Evolutionary conservation across 2,888 invertebrate species (phyloP), one percentile per base, ranked within the genome.

Genomic region (Caenorhabditis drosophilae): DNA sequence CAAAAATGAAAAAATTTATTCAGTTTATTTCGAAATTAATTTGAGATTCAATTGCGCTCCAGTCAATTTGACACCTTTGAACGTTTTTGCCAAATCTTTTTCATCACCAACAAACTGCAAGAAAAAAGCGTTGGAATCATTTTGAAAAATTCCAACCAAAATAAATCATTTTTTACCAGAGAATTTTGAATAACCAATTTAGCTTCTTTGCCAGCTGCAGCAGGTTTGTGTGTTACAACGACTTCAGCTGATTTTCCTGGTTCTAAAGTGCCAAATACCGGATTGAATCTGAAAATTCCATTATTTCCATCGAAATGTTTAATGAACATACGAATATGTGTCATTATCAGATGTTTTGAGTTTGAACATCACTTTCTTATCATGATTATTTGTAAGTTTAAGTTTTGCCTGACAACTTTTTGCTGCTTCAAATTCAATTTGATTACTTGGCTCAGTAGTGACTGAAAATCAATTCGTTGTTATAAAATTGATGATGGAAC

Each of bases 51-150:
- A 7, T 23, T 22, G 23, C 23, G 23, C 42, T 12, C 42, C 42
- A 42, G 42, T 42, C 6, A 9, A 3, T 15, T 42, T 42, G 12
- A 42, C 23, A 9, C 23, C 42, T 20, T 42, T 42, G 42, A 42
- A 42, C 11, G 42, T 42, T 20, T 42, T 42, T 15, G 42, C 42
- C 42, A 42, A 23, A 12, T 42, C 42, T 7, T 23, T 9, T 9
- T 23, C 42, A 23, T 42, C 23, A 20, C 42, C 42, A 42, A 23
- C 11, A 23, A 42, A 42, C 40, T 40, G 20, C 2, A 40, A 40
- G n/a, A n/a, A n/a, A n/a, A n/a, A n/a, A n/a, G n/a, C n/a, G n/a
- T n/a, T n/a, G n/a, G n/a, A n/a, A n/a, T n/a, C n/a, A n/a, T n/a
- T n/a, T n/a, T n/a, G n/a, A n/a, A n/a, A n/a, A n/a, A n/a, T n/a